Evolutionary conservation across 1,140 invertebrate genomes (phyloP).

Genomic region (Pogonognathellus flavescens): DNA sequence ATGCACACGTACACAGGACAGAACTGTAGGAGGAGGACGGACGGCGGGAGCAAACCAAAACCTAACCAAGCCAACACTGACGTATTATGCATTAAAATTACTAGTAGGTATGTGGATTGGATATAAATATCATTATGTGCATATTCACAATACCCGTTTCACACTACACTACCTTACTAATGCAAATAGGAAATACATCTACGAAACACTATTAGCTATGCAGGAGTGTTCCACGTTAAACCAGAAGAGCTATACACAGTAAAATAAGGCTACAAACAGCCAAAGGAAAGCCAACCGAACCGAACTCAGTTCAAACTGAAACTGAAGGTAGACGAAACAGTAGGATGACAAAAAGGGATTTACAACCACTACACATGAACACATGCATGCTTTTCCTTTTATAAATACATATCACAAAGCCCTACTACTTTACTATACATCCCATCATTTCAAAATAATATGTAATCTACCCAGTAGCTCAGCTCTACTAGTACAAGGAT

Average conservation of each 20-base stretch:
- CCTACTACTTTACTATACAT: not conserved
- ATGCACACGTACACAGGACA: slow-evolving; percentile 60
- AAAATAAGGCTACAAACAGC: not conserved
- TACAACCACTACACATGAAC: slow-evolving; percentile 58
- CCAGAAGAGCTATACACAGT: too few relatives aligned
- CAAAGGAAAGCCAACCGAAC: slow-evolving; percentile 10
- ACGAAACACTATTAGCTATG: too few relatives aligned
- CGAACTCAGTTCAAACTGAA: not conserved
- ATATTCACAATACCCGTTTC: not conserved
- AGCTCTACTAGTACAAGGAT: not conserved
- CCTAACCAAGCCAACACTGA: slow-evolving; percentile 29
- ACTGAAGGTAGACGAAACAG: slow-evolving; percentile 31
- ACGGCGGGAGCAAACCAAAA: slow-evolving; percentile 47
- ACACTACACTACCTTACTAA: not conserved
- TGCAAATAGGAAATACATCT: not conserved
- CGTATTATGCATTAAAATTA: slow-evolving; percentile 47
- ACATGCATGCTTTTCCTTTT: slow-evolving; percentile 47
- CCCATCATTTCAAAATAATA: slow-evolving; percentile 27
- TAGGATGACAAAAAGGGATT: slow-evolving; percentile 61
- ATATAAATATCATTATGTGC: not conserved
- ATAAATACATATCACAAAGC: not conserved
- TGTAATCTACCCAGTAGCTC: not conserved
- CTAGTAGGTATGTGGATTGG: not conserved
- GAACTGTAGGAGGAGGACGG: slow-evolving; percentile 44
- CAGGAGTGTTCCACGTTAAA: too few relatives aligned